Base-by-base conservation (phyloP, 2,888 invertebrate species). In the Crepidodera aurea region DNA sequence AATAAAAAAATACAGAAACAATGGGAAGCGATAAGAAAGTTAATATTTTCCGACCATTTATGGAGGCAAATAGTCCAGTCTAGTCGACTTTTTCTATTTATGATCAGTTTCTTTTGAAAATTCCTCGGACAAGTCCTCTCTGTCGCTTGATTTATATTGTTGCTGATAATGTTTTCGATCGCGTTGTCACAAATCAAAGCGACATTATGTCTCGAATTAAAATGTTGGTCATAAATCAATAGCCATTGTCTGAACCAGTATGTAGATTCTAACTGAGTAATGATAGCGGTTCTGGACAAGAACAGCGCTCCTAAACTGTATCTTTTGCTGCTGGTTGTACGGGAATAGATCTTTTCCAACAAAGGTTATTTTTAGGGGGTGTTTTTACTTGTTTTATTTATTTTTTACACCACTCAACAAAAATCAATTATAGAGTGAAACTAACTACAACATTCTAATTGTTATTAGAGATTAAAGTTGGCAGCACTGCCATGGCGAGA, bases 151-250 rank as follows among this genome's bases (percentile, higher is more conserved):
- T 80, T 80, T 80, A 79, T 79, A 71, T 71, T 71, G 72, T 73
- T 71, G 74, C 73, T 72, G 78, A 78, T 79, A 80, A 79, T 79
- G 79, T 80, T 78, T 77, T 73, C 76, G 75, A 78, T 78, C 73
- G 77, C 77, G 75, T 76, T 76, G 77, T 79, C 79, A 79, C 80
- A 80, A 81, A 80, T 80, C 80, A 80, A 79, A 77, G 77, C 73
- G 81, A 80, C 81, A 80, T 81, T 81, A 81, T 79, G 80, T 80
- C 80, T 67, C 68, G 78, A 79, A 79, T 79, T 79, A 79, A 81
- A 80, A 79, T 78, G 79, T 78, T 78, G 68, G 60, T 69, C 73
- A 75, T 81, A 81, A 80, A 81, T 81, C 81, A 80, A 75, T 73
- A 73, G 73, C 77, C 75, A 80, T 80, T 81, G 80, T 80, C 78